Evolutionary conservation across 2,888 invertebrate genomes (phyloP), one percentile per base, ranked within the genome.

Genomic region (Pristionchus exspectatus): DNA sequence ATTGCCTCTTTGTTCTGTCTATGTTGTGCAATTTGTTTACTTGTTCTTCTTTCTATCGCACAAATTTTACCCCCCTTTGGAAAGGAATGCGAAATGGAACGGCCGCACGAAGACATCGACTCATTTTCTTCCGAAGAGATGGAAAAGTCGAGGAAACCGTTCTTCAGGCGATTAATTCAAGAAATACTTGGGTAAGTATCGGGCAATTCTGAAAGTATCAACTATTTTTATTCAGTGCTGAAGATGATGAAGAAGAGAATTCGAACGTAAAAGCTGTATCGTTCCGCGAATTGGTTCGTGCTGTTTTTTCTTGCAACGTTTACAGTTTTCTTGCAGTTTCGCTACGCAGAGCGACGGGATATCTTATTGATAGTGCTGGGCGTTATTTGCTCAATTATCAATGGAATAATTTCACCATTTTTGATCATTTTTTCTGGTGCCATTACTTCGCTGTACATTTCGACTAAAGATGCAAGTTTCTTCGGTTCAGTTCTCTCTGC

Each of bases 311-410:
- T n/a, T 44, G 27, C 27, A 30, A 12, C 27, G 14, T 30, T 27
- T 30, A 69, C 69, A 63, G 54, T 50, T 63, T 21, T n/a, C n/a
- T 59, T 85, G 30, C 66, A 86, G 86, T 86, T 86, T 44, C 86
- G 86, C 14, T 86, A 63, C 44, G 86, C 86, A 10, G 27, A 38
- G 4, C 38, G 63, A 24, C 59, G 38, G 9, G 86, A 86, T n/a
- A 33, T 38, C 2, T 2, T 86, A 24, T 27, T 86, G 24, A 86
- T 86, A 44, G 12, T n/a, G 0, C 24, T 63, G n/a, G 66, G 86
- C 0, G 66, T 66, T 66, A 16, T 21, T 9, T 86, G 86, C 56
- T 59, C 86, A 66, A 86, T 86, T 18, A 27, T 59, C 54, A 27
- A 63, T 10, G 66, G 86, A 2, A n/a, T 83, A 27, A 56, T 54